Evolutionary conservation across 2,113 vertebrate genomes (phyloP).

Genomic region (Xerus inauris): DNA sequence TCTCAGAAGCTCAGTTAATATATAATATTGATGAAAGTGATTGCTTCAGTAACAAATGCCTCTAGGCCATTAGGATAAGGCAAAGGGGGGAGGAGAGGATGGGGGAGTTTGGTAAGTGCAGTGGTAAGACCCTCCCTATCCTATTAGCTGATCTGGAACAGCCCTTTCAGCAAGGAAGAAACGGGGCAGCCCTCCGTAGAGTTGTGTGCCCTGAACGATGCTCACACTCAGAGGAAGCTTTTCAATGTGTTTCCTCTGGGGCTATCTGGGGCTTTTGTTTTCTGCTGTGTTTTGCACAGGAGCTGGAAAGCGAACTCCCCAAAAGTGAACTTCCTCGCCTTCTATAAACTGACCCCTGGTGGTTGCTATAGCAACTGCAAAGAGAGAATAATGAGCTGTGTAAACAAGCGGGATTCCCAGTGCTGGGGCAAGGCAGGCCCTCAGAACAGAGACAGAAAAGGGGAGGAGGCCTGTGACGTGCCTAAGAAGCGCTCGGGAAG

Average conservation of each 20-base stretch:
- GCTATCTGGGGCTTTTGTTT: slow-evolving; percentile 81
- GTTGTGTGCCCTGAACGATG: slow-evolving; percentile 58
- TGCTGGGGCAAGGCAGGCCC: not conserved
- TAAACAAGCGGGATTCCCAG: slow-evolving; percentile 81
- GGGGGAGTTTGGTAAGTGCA: not conserved
- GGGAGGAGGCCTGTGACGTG: too few relatives aligned
- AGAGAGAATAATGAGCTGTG: slow-evolving; percentile 47
- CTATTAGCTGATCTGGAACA: not conserved
- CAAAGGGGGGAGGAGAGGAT: not conserved
- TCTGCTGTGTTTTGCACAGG: slow-evolving; percentile 77
- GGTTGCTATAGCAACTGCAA: slow-evolving; percentile 85
- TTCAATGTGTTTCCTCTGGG: slow-evolving; percentile 83
- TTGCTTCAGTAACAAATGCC: not conserved
- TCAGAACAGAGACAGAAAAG: too few relatives aligned
- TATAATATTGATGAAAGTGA: not conserved
- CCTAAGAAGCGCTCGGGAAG: slow-evolving; percentile 44
- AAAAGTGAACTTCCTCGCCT: slow-evolving; percentile 85
- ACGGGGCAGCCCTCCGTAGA: not conserved
- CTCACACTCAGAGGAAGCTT: slow-evolving; percentile 77
- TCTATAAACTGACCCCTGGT: slow-evolving; percentile 85
- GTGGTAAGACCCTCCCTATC: not conserved
- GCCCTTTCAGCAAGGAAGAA: not conserved
- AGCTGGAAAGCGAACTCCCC: slow-evolving; percentile 82
- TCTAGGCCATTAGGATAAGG: not conserved
- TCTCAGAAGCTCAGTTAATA: not conserved